Evolutionary conservation across 2,113 vertebrate species (phyloP).

Genomic region (Epinephelus lanceolatus): DNA sequence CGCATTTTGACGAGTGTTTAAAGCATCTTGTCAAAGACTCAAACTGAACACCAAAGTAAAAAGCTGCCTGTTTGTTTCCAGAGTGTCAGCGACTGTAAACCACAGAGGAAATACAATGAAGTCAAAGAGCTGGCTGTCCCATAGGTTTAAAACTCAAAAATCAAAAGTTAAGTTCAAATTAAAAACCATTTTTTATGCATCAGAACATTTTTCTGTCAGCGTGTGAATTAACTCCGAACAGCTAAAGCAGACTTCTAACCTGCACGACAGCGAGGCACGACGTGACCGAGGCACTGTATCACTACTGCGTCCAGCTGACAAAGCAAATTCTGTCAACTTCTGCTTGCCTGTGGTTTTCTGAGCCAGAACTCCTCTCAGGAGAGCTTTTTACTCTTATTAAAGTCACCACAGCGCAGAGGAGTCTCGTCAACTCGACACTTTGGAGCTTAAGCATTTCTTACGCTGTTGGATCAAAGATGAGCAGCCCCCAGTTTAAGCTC

Average conservation of each 20-base stretch:
- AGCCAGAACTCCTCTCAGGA: slow-evolving; percentile 41
- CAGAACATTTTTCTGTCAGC: not conserved
- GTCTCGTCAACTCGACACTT: slow-evolving; percentile 77
- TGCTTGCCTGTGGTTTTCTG: slow-evolving; percentile 23
- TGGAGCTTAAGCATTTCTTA: slow-evolving; percentile 49
- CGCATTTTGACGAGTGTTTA: slow-evolving; percentile 33
- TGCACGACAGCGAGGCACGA: not conserved
- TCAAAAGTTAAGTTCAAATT: not conserved
- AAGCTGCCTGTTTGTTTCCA: slow-evolving; percentile 28
- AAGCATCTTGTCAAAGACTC: slow-evolving; percentile 28
- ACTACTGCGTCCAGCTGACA: slow-evolving; percentile 29
- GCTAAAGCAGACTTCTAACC: slow-evolving; percentile 29
- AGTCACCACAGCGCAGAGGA: slow-evolving; percentile 54
- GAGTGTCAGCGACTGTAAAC: slow-evolving; percentile 19
- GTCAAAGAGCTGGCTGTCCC: not conserved
- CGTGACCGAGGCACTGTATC: slow-evolving; percentile 7
- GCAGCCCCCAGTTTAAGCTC: slow-evolving; percentile 13
- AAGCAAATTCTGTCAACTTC: slow-evolving; percentile 17
- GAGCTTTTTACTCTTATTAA: slow-evolving; percentile 62
- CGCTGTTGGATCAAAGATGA: not conserved
- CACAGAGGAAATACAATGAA: slow-evolving; percentile 9
- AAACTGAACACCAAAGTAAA: slow-evolving; percentile 3
- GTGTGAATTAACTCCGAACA: not conserved
- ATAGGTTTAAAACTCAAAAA: not conserved
- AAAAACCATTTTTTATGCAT: not conserved